Evolutionary conservation across 2,797 vertebrate species (phyloP).

Genomic region (Semaprochilodus insignis): DNA sequence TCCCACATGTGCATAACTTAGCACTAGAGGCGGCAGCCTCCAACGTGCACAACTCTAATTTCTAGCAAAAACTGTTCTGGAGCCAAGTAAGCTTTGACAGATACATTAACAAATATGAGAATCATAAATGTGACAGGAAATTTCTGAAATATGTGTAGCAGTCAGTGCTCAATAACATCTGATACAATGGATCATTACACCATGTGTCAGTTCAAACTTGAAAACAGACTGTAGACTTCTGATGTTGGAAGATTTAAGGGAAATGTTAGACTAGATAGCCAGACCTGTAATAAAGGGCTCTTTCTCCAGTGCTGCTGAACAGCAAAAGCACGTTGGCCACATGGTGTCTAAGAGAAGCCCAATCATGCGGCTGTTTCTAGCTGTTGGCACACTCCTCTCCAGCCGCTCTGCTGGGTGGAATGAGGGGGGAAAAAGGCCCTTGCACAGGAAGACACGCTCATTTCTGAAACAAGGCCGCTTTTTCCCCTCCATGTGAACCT

Average conservation of each 20-base stretch:
- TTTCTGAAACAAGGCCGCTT: conserved; percentile 62
- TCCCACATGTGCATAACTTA: conserved; percentile 42
- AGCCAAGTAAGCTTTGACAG: conserved; percentile 2
- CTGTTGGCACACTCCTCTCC: conserved; percentile 26
- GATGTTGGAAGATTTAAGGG: not conserved
- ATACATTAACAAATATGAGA: not conserved
- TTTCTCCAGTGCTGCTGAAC: conserved; percentile 22
- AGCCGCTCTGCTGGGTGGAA: conserved; percentile 30
- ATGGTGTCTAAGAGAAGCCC: conserved; percentile 35
- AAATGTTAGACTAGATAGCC: not conserved
- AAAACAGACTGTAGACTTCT: not conserved
- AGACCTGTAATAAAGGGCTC: conserved; percentile 15
- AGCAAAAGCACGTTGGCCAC: conserved; percentile 13
- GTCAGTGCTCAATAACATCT: not conserved
- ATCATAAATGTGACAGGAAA: not conserved
- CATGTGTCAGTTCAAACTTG: not conserved
- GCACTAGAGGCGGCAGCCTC: conserved; percentile 6
- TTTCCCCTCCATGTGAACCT: conserved; percentile 57
- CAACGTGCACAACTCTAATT: not conserved
- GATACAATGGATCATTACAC: not conserved
- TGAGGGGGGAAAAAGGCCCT: conserved; percentile 19
- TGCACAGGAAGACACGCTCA: conserved; percentile 48
- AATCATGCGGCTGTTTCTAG: conserved; percentile 30
- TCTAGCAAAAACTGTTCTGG: not conserved
- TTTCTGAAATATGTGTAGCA: not conserved